Base-by-base conservation (phyloP, 1,140 invertebrate species). In the Cyphomyrmex costatus region DNA sequence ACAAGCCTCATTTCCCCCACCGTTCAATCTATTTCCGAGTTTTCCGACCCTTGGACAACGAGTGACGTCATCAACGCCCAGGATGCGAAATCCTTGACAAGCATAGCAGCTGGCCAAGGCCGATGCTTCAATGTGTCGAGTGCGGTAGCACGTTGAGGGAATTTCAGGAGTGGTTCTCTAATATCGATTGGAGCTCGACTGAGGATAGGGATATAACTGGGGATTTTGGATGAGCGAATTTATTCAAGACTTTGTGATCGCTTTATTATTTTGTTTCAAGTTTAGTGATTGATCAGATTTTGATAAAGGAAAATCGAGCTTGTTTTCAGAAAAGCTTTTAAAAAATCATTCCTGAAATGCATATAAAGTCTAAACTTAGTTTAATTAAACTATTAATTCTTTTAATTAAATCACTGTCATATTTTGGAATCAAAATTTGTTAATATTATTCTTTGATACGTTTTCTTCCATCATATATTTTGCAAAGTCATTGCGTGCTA, bases 11-110 rank as follows among this genome's bases (percentile, higher is more conserved):
- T 76, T 71, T 58, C 16, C 53, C 68, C 83, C 74, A 56, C 33
- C 21, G 7, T 53, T n/a, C 53, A 56, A 79, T 63, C 49, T 60
- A 49, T 70, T 88, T 86, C 87, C 87, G 70, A 89, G 88, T 86
- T 89, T 88, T 73, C 76, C 87, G 87, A 77, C 84, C 49, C 76
- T 68, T 53, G 68, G n/a, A 86, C 87, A 53, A 66, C 80, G 42
- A n/a, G 36, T 66, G 68, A 82, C 58, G 70, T 85, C 66, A 58
- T 51, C 27, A 8, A 46, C 1, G 46, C 24, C 51, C 80, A 61
- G 82, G 86, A 89, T n/a, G 24, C 66, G 24, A 76, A 51, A 74
- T 86, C 80, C 56, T 73, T 58, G 80, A 42, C 36, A 42, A 82
- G 79, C 14, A 16, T 8, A 68, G 49, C 63, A 56, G 21, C 51